Evolutionary conservation across 2,888 invertebrate genomes (phyloP).

Genomic region (Syrista parreyssii): DNA sequence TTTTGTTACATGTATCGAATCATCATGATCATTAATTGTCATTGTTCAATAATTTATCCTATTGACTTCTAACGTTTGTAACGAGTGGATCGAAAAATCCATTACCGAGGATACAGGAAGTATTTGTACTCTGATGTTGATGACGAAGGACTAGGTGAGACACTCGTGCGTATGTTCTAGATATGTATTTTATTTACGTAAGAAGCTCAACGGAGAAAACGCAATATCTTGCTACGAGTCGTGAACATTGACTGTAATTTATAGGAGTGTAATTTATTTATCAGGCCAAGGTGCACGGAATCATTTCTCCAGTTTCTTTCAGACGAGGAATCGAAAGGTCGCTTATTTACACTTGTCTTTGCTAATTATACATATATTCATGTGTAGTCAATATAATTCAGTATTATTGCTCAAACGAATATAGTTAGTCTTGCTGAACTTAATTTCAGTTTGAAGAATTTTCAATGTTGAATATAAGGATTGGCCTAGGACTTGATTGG

Average conservation of each 20-base stretch:
- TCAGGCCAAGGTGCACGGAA: background rate
- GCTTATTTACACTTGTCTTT: background rate
- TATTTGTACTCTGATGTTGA: background rate
- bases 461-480: background rate
- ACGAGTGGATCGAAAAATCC: background rate
- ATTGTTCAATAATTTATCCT: background rate
- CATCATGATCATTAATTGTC: background rate
- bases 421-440: background rate
- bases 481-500: background rate
- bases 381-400: background rate
- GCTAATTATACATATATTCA: background rate
- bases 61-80: background rate
- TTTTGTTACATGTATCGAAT: background rate
- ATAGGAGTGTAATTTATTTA: background rate
- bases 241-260: background rate
- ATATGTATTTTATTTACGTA: background rate
- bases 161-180: background rate
- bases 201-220: background rate
- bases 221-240: background rate
- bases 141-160: background rate
- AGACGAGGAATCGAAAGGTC: background rate
- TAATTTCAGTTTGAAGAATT: background rate
- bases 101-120: background rate
- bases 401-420: background rate
- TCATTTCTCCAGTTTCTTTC: background rate